phyloP scores from a whole-genome alignment of 2,113 vertebrate genomes.

The Phoxinus phoxinus region DNA sequence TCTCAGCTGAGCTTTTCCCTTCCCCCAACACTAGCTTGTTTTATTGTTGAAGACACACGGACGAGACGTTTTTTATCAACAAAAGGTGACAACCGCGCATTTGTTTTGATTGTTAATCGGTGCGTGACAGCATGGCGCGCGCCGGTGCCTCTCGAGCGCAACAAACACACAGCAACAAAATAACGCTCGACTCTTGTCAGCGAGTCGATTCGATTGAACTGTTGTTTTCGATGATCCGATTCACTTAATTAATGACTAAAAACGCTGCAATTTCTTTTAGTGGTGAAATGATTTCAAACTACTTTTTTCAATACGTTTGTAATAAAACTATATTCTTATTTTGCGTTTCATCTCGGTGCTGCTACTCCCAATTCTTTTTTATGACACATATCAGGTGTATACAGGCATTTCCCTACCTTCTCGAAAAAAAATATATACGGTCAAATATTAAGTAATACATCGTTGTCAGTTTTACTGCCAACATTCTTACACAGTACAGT shows the following conservation, averaged over 20 bases:
- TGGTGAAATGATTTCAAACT: background rate
- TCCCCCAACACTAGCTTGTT: slow-evolving; percentile 67
- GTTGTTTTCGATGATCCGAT: background rate
- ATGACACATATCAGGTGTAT: background rate
- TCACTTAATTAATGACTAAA: background rate
- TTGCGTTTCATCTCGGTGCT: background rate
- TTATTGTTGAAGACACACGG: slow-evolving; percentile 7
- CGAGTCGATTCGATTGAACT: slow-evolving; percentile 19
- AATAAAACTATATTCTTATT: background rate
- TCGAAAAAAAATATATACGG: background rate
- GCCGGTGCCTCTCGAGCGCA: slow-evolving; percentile 23
- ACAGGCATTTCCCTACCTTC: slow-evolving; percentile 8
- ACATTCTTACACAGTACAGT: background rate
- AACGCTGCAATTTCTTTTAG: background rate
- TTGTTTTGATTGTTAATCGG: slow-evolving; percentile 30
- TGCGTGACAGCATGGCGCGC: slow-evolving; percentile 22
- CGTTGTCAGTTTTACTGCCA: background rate
- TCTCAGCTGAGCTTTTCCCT: slow-evolving; percentile 67
- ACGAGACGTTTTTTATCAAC: background rate
- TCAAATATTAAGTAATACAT: background rate
- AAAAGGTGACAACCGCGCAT: slow-evolving; percentile 22
- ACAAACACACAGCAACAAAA: slow-evolving; percentile 38
- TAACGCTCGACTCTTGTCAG: background rate
- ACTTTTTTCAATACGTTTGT: background rate
- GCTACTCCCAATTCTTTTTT: background rate